Conservation (phyloP, 2,797 vertebrate genomes). For the Ptychadena robeensis region DNA sequence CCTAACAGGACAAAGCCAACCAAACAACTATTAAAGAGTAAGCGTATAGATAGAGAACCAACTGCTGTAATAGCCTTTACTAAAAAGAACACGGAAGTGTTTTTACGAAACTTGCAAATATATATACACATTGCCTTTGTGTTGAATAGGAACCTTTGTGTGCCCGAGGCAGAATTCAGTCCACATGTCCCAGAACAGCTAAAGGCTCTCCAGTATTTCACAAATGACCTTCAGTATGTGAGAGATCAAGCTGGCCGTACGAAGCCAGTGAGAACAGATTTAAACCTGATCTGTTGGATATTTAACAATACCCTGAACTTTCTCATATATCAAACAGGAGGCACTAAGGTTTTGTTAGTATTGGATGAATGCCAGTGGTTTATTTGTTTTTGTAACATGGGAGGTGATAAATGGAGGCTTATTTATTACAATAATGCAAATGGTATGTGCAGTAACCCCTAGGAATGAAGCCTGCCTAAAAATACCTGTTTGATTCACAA, state of each 20-base stretch:
- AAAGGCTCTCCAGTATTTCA: constrained; percentile 27
- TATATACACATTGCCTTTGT: constrained; percentile 11
- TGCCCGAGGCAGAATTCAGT: constrained; percentile 1
- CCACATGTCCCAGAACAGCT: neutral
- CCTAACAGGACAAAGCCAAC: constrained; percentile 63
- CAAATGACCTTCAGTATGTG: neutral
- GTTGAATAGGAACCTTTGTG: constrained; percentile 18
- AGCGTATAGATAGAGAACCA: constrained; percentile 36
- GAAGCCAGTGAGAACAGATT: neutral
- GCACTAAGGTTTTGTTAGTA: constrained; percentile 54
- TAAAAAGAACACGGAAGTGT: constrained; percentile 58
- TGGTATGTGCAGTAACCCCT: neutral
- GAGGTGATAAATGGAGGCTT: neutral
- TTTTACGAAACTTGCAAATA: constrained; percentile 55
- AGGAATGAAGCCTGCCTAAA: neutral
- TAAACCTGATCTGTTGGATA: constrained; percentile 21
- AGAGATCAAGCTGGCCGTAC: constrained; percentile 9
- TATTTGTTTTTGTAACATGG: constrained; percentile 10
- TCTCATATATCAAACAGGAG: constrained; percentile 19
- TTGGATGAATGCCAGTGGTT: constrained; percentile 20
- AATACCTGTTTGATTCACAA: neutral
- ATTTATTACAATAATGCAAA: neutral
- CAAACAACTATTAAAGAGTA: constrained; percentile 59
- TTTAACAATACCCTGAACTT: constrained; percentile 28
- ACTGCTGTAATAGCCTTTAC: constrained; percentile 63